phyloP scores from a whole-genome alignment of 2,888 invertebrate genomes.

The Ophraella communa region DNA sequence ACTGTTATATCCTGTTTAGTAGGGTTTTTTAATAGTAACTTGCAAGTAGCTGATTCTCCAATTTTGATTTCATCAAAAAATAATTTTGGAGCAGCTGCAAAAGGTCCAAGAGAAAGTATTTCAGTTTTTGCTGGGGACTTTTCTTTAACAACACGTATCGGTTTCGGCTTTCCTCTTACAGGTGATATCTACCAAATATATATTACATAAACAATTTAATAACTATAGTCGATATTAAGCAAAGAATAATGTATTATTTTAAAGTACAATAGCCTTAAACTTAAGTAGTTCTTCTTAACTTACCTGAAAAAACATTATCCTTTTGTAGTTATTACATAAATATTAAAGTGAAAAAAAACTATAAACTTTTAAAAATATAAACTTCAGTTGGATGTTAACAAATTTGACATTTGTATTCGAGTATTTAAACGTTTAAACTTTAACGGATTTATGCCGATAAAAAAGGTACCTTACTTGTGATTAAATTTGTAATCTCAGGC shows the following conservation, averaged over 20 bases:
- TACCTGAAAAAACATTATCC: constrained; percentile 32
- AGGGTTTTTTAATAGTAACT: constrained; percentile 68
- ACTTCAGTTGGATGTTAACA: background rate
- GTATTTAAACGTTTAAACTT: background rate
- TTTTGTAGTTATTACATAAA: too few species aligned
- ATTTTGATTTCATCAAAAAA: constrained; percentile 72
- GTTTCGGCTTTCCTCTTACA: constrained; percentile 16
- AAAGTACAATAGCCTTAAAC: background rate
- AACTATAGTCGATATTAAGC: background rate
- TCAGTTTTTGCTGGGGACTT: constrained; percentile 61
- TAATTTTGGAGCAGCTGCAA: constrained; percentile 70
- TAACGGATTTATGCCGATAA: background rate
- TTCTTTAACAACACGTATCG: constrained; percentile 22
- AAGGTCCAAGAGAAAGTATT: constrained; percentile 69
- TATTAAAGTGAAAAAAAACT: constrained; percentile 35
- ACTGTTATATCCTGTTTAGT: constrained; percentile 59
- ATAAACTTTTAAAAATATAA: too few species aligned
- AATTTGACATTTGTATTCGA: background rate
- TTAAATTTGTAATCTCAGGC: too few species aligned
- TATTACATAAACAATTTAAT: background rate
- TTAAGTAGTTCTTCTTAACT: background rate
- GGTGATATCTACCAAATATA: constrained; percentile 33
- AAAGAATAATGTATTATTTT: too few species aligned
- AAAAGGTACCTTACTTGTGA: background rate
- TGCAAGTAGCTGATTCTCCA: constrained; percentile 63